A percentile compares a stretch with the other conserved stretches of the same genome.
These are phyloP conservation scores for Drosophila siamana DNA, from an alignment of 2,888 invertebrate species.

Conservation along the genomic window DNA sequence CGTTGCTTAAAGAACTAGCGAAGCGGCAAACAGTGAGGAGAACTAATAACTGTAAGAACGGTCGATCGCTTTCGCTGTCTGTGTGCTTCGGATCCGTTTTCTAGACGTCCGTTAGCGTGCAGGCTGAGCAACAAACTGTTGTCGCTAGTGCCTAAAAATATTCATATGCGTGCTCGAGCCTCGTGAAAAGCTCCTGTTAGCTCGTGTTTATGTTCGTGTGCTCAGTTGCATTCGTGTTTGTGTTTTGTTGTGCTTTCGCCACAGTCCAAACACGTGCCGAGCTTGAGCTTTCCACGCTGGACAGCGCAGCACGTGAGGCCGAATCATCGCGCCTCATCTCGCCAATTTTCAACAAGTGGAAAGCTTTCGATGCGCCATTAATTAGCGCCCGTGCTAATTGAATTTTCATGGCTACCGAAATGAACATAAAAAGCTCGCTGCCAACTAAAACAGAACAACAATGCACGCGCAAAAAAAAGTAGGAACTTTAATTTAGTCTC, in stretches of 20 bases:
- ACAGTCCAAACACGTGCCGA: conserved; percentile 44
- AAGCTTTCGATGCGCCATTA: conserved; percentile 71
- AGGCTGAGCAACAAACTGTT: conserved; percentile 85
- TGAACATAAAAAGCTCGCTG: conserved; percentile 33
- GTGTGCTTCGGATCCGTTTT: conserved; percentile 16
- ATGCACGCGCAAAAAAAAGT: neutral
- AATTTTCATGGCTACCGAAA: conserved; percentile 66
- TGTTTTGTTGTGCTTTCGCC: conserved; percentile 38
- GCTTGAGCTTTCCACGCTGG: conserved; percentile 47
- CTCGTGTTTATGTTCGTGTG: neutral
- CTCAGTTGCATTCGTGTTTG: neutral
- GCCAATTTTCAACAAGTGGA: conserved; percentile 73
- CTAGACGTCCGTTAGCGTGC: conserved; percentile 76
- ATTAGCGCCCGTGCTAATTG: conserved; percentile 70
- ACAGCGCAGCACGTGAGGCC: conserved; percentile 47
- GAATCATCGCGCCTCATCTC: conserved; percentile 15
- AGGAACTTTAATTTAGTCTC: conserved; percentile 27
- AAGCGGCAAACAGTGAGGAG: conserved; percentile 20
- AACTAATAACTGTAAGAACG: conserved; percentile 40
- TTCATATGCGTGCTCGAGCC: conserved; percentile 31
- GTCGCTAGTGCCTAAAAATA: conserved; percentile 60
- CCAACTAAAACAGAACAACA: neutral
- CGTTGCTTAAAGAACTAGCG: conserved; percentile 36
- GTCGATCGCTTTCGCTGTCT: conserved; percentile 5
- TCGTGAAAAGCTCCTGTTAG: conserved; percentile 47